phyloP scores from a whole-genome alignment of 2,888 invertebrate genomes.

The Smittia aterrima region DNA sequence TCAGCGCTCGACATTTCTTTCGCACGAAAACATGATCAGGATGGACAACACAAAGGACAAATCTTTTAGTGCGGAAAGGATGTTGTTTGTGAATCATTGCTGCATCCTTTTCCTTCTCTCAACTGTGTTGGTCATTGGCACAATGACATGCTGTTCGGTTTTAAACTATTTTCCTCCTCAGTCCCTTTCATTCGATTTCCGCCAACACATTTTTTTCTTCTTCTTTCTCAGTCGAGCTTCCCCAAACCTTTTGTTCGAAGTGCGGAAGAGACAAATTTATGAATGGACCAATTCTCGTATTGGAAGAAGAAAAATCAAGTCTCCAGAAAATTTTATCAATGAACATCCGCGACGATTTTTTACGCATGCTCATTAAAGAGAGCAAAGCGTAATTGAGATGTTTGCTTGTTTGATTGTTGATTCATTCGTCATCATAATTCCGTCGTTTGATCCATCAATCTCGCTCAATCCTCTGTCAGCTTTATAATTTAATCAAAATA shows the following conservation, averaged over 20 bases:
- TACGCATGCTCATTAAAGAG: conserved; percentile 32
- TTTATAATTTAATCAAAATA: conserved; percentile 6
- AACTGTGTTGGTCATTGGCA: too few relatives aligned
- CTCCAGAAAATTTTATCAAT: background rate
- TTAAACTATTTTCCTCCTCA: too few relatives aligned
- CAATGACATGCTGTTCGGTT: too few relatives aligned
- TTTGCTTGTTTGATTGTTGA: conserved; percentile 25
- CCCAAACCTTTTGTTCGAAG: background rate
- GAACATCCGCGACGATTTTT: background rate
- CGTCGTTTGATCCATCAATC: conserved; percentile 11
- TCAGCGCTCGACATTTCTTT: too few relatives aligned
- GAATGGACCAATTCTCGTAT: background rate
- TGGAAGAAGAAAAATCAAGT: background rate
- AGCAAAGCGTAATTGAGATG: conserved; percentile 19
- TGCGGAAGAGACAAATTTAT: background rate
- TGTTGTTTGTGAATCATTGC: background rate
- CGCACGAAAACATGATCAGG: too few relatives aligned
- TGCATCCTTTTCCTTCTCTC: too few relatives aligned
- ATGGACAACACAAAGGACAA: background rate
- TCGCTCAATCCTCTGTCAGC: conserved; percentile 6
- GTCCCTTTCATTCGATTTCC: too few relatives aligned
- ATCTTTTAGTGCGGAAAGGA: background rate
- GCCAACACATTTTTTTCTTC: too few relatives aligned
- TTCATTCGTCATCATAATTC: background rate
- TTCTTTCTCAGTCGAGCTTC: too few relatives aligned